A percentile compares a stretch with the other conserved stretches of the same genome.
These are phyloP conservation scores for Bellardia pandia DNA, from an alignment of 2,888 invertebrate genomes.

Conservation along the genomic window DNA sequence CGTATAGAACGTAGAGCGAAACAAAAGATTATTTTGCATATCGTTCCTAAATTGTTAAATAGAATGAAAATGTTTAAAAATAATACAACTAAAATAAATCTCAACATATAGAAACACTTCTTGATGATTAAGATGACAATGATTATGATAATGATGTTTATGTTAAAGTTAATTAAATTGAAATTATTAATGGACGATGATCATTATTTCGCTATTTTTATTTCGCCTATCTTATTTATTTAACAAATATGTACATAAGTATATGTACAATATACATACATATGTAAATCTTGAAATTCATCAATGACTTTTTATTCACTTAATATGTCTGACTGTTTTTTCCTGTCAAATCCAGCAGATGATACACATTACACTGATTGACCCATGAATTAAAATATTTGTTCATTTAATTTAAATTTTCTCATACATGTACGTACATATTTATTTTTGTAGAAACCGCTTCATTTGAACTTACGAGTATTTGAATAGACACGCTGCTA, in stretches of 20 bases:
- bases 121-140: not conserved
- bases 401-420: too few relatives aligned
- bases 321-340: not conserved
- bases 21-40: not conserved
- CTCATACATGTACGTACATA: too few relatives aligned
- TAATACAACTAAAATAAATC: not conserved
- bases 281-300: not conserved
- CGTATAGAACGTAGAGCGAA: not conserved
- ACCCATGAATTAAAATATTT: not conserved
- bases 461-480: too few relatives aligned
- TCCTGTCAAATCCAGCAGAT: not conserved
- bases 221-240: not conserved
- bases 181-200: conserved; percentile 1
- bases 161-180: conserved; percentile 4
- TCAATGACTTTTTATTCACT: not conserved
- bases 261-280: not conserved
- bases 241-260: not conserved
- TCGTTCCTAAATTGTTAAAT: not conserved
- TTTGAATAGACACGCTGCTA: too few relatives aligned
- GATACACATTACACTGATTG: not conserved
- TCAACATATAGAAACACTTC: not conserved
- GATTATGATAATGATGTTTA: conserved; percentile 3
- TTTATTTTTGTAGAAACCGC: too few relatives aligned
- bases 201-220: not conserved
- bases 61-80: conserved; percentile 4